Evolutionary conservation across 1,140 invertebrate genomes (phyloP), one percentile per base, ranked within the genome.

Genomic region (Aphaenogaster floridana): DNA sequence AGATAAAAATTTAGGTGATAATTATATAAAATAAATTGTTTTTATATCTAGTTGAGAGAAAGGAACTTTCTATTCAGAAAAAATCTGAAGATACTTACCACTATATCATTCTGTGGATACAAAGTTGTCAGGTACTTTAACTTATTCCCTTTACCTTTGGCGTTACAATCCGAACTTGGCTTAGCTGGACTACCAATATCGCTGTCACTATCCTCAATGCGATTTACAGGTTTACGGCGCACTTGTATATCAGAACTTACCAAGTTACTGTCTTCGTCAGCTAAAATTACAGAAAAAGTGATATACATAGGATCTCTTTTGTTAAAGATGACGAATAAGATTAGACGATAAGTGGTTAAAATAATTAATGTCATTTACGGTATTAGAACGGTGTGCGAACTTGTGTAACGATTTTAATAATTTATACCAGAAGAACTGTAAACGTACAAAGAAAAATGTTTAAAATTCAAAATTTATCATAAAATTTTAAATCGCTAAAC

Each of bases 171-270:
- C 13, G 88, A 91, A 66, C 50, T 85, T 21, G 86, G 79, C 76
- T 94, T 94, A 36, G 69, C 54, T 34, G 92, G 76, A 88, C 85
- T 91, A n/a, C 91, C 91, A 52, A 83, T 88, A 84, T 95, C 95
- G 61, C 94, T 95, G 21, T 95, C 95, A 63, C 94, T 95, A 39
- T 95, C 95, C 83, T 93, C 94, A 66, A 95, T 95, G 5, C 94
- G 91, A 85, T 95, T 94, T 7, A 95, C 90, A 36, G 84, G 0
- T 76, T 94, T 95, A 5, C 95, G 92, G 17, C 94, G 86, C 6
- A 91, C 80, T 39, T 90, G 93, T 39, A 91, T 78, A 11, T 95
- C 93, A 17, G 94, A 86, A 81, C 71, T 84, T 66, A 86, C 87
- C 45, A 93, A 69, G 80, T 94, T 95, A 61, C 94, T 95, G 57